Evolutionary conservation across 1,140 invertebrate genomes (phyloP), one percentile per base, ranked within the genome.

Genomic region (Drosophila biarmipes): DNA sequence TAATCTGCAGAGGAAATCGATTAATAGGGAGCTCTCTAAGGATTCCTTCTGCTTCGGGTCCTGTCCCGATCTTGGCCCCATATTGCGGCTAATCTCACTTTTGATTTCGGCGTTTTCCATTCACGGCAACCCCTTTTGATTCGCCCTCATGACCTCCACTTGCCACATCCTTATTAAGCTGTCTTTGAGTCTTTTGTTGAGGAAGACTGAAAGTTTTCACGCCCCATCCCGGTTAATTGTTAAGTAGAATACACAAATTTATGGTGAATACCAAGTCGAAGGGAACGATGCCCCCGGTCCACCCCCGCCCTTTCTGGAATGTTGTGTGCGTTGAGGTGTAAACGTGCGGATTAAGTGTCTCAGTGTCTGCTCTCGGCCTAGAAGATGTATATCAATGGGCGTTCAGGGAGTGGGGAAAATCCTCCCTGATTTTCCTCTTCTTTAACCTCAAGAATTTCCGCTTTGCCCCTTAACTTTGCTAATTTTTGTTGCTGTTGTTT

Each of bases 321-420:
- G 42, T 75, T 78, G 66, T 89, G 84, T 82, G 71, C 84, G 73
- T 68, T 84, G 84, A 87, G 82, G 82, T 87, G 82, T 87, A 89
- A 89, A 87, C 85, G 84, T 87, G 75, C 66, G 82, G 78, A 87
- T 87, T 87, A 89, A 89, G 82, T 87, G 84, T 79, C 78, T 87
- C 59, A 52, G 61, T 82, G 82, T 87, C 78, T 73, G 79, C 55
- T 62, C 35, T 43, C 24, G 46, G 37, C 34, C 35, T 35, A 58
- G 38, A 56, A 56, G 74, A 74, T 77, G 62, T 80, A 66, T 73
- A 78, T 85, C 62, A 85, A 52, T 82, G 68, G 58, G 40, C 37
- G 40, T 76, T 72, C 51, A 38, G 21, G 29, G 37, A 37, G 11
- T 57, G 11, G 35, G 52, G 35, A 21, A 17, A 37, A 51, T 19